phyloP scores from a whole-genome alignment of 2,113 vertebrate species.

The Fregetta grallaria region DNA sequence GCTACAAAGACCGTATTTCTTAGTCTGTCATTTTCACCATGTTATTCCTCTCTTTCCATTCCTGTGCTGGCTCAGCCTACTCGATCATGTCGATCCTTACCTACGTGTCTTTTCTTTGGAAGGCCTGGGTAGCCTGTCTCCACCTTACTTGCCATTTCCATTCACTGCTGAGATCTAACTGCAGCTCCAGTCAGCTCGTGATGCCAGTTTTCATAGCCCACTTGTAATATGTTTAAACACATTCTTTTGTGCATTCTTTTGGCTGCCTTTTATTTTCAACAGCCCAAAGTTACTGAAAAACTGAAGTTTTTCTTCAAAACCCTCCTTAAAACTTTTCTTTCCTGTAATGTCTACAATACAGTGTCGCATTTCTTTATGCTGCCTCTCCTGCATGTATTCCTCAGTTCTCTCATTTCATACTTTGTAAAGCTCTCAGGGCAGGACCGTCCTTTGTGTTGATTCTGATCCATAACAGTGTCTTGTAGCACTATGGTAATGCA shows the following conservation, averaged over 20 bases:
- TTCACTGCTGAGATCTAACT: not conserved
- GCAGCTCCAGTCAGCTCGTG: not conserved
- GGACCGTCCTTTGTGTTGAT: not conserved
- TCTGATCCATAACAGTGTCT: not conserved
- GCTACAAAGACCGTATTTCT: constrained; percentile 3
- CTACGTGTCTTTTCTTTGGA: not conserved
- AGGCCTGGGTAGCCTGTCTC: not conserved
- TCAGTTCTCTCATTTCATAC: not conserved
- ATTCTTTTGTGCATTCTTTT: not conserved
- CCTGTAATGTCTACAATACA: not conserved
- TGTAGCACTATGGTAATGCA: not conserved
- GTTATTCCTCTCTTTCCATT: not conserved
- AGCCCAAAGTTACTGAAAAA: not conserved
- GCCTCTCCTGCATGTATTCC: not conserved
- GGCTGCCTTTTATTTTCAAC: not conserved
- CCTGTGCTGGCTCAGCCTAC: not conserved
- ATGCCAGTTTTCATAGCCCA: not conserved
- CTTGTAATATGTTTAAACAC: not conserved
- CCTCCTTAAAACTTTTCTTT: not conserved
- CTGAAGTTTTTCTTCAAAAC: not conserved
- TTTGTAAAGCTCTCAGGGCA: not conserved
- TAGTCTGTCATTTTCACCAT: not conserved
- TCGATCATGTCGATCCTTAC: not conserved
- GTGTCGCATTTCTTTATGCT: not conserved
- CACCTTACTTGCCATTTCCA: not conserved